These are phyloP conservation scores for Bellardia pandia DNA, from an alignment of 2,888 invertebrate species.

Conservation along the genomic window DNA sequence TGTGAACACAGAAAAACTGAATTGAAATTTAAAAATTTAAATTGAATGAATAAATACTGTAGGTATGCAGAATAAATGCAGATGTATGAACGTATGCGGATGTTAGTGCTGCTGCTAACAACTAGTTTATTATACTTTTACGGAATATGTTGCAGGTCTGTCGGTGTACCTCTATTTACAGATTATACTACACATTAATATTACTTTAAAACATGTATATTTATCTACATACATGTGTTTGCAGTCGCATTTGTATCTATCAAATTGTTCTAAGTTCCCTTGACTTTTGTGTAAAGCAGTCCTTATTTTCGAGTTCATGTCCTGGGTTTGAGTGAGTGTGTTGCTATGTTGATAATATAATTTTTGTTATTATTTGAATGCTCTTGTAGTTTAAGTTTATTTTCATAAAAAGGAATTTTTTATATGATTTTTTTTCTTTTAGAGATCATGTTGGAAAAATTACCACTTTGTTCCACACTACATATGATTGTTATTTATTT, in stretches of 20 bases:
- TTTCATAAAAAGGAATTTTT: conserved; percentile 24
- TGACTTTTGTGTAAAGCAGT: background rate
- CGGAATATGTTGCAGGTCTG: conserved; percentile 6
- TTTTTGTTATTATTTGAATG: conserved; percentile 55
- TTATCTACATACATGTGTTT: background rate
- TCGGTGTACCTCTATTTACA: background rate
- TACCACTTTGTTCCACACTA: background rate
- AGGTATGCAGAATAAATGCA: conserved; percentile 14
- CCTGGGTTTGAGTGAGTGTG: background rate
- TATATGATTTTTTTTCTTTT: background rate
- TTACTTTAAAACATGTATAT: background rate
- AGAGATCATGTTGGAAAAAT: background rate
- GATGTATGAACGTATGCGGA: conserved; percentile 12
- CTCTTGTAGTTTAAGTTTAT: conserved; percentile 20
- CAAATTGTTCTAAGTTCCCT: background rate
- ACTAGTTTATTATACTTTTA: conserved; percentile 47
- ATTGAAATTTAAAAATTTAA: conserved; percentile 20
- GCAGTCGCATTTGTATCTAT: background rate
- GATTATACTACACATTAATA: background rate
- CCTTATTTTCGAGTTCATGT: conserved; percentile 8
- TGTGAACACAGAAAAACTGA: conserved; percentile 8
- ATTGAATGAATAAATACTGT: conserved; percentile 42
- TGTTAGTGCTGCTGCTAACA: conserved; percentile 30
- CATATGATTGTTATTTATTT: conserved; percentile 29
- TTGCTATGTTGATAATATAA: conserved; percentile 53